Base-by-base conservation (phyloP, 2,888 invertebrate genomes). In the Lepidocyrtinus sp. region DNA sequence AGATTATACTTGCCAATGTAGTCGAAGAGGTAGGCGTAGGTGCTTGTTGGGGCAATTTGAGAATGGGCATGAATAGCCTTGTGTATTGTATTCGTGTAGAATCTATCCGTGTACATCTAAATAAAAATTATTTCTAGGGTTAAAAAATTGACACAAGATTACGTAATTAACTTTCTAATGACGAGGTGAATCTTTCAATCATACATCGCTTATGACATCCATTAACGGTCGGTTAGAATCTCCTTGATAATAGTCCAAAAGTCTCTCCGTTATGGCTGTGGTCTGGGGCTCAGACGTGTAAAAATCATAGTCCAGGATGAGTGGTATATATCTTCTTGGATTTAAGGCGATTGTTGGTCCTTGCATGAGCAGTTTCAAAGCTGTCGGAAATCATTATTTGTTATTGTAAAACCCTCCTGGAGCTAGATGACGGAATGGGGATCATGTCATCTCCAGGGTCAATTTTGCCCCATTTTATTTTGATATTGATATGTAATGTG, bases 21-120 rank as follows among this genome's bases (percentile, higher is more conserved):
- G 55, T 77, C 81, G 75, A 83, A 85, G 1, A 85, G 21, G 68
- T 84, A 84, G 0, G 85, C 82, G 26, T 85, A 86, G n/a, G n/a
- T n/a, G n/a, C n/a, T n/a, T 0, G 84, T 83, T 24, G 84, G 84
- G 15, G 85, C 85, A 19, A 84, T 67, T 9, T 19, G 15, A 1
- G 83, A 82, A 59, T 86, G 86, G 26, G 24, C n/a, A 22, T 81
- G 64, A 7, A 85, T 72, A 0, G 86, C 68, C 55, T 81, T 73
- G 21, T 84, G 78, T 15, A 82, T 70, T 1, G 78, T 73, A 9
- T 81, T 76, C 0, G 77, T 83, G 25, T 83, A 85, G 12, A 71
- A 45, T 50, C 85, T 59, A 50, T 86, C 85, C 0, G 84, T 83
- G 62, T 73, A 83, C 78, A 84, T 77, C 86, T 86, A 45, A 55